Conservation (phyloP, 2,888 invertebrate genomes). For the Amiota communis region DNA sequence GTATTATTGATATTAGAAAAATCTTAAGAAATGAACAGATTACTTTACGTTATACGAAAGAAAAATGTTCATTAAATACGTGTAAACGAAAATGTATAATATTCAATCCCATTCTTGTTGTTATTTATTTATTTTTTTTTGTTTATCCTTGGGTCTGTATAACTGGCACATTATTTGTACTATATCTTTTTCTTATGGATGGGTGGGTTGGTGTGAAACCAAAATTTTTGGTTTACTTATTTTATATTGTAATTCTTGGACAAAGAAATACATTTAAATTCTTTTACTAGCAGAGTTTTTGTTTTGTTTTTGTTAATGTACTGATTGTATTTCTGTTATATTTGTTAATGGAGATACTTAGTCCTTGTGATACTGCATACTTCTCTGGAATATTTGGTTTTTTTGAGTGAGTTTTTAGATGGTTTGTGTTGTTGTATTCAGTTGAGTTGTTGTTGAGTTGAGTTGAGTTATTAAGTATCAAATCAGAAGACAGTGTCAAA, state of each 20-base stretch:
- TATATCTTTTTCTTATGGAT: background rate
- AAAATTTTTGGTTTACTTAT: no score
- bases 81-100: conserved; percentile 75
- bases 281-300: background rate
- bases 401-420: conserved; percentile 15
- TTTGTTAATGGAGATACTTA: conserved; percentile 9
- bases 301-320: conserved; percentile 30
- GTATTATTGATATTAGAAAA: conserved; percentile 14
- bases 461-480: conserved; percentile 65
- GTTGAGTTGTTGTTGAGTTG: conserved; percentile 49
- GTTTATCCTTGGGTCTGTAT: conserved; percentile 33
- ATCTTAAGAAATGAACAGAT: conserved; percentile 65
- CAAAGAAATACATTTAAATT: conserved; percentile 26
- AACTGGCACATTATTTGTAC: conserved; percentile 20
- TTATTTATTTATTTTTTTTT: conserved; percentile 41
- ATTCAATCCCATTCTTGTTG: conserved; percentile 72
- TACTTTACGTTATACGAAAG: conserved; percentile 66
- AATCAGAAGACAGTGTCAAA: conserved; percentile 75
- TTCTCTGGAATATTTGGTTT: conserved; percentile 7
- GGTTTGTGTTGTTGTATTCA: conserved; percentile 40
- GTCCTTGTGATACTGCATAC: conserved; percentile 16
- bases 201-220: no score
- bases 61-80: conserved; percentile 73
- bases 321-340: conserved; percentile 24
- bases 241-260: no score